These are phyloP conservation scores for Stegana nigrithorax DNA, from an alignment of 2,888 invertebrate species.

Conservation along the genomic window DNA sequence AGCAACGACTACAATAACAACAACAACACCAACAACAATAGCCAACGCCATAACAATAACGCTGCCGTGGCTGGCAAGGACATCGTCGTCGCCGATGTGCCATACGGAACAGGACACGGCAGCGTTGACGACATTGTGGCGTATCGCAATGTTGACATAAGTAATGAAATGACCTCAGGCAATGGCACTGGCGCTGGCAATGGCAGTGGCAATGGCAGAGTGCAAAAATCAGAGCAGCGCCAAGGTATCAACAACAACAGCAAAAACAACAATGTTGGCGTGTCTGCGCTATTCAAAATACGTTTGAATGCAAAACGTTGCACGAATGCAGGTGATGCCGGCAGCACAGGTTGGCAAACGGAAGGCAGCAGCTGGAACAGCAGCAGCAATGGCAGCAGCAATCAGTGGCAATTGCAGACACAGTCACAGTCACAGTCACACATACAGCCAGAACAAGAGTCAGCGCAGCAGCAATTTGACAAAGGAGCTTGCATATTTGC, in stretches of 20 bases:
- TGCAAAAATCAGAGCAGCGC: conserved; percentile 45
- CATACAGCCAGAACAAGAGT: too few relatives aligned
- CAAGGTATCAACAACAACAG: conserved; percentile 15
- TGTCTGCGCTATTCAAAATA: conserved; percentile 30
- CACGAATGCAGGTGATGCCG: conserved; percentile 13
- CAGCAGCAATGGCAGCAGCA: conserved; percentile 27
- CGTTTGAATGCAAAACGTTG: conserved; percentile 11
- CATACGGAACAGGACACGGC: conserved; percentile 24
- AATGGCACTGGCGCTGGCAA: too few relatives aligned
- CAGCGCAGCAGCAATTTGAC: too few relatives aligned
- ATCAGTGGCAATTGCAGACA: background rate
- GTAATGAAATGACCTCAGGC: conserved; percentile 55
- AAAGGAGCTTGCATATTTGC: conserved; percentile 13
- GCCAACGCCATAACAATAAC: conserved; percentile 13
- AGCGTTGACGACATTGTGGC: conserved; percentile 7
- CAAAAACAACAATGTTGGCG: background rate
- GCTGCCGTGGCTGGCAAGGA: conserved; percentile 12
- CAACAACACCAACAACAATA: conserved; percentile 26
- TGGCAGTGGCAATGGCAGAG: conserved; percentile 7
- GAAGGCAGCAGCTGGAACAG: conserved; percentile 15
- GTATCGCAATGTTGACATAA: conserved; percentile 50
- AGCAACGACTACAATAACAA: conserved; percentile 25
- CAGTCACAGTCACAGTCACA: background rate
- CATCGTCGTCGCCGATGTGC: conserved; percentile 8
- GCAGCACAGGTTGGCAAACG: background rate